Base-by-base conservation (phyloP, 37 sponge, comb jelly and placozoan species). In the Axinella damicornis region DNA sequence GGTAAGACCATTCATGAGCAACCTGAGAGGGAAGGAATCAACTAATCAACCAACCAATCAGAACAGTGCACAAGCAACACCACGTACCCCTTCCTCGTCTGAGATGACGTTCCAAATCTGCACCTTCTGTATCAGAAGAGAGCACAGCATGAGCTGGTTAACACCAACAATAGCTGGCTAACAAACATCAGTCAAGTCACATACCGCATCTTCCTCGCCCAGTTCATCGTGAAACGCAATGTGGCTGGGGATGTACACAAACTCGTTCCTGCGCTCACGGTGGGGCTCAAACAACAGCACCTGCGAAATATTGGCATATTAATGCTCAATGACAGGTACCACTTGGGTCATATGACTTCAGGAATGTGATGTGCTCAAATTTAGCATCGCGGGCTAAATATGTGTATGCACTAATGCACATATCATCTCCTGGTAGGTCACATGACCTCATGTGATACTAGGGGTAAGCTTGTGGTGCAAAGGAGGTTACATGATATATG, bases 211-310 rank as follows among this genome's bases (percentile, higher is more conserved):
- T 17, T 30, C 69, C 57, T 80, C 70, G 22, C 53, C 53, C 19
- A 19, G 74, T 52, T 21, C 63, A 9, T 46, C 46, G 30, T 91
- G 92, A 54, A 86, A 75, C 25, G 87, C 79, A 30, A 91, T 82
- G 83, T 82, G 78, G 58, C 92, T 69, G 20, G 92, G 92, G 31
- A 91, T 54, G 25, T 87, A 87, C 28, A 80, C 40, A 57, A 74
- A 87, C 62, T 68, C 82, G 65, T 74, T 80, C 14, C 6, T 12
- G 20, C 63, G 62, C 58, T 76, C n/a, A 37, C 32, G n/a, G 69
- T 78, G 56, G 25, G 92, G 92, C 40, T 91, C 92, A 22, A 71
- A 57, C 35, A 91, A 32, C 37, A 91, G 74, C 40, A 91, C 78
- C 91, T 90, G 63, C 11, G 24, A 57, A 38, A 9, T n/a, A n/a